phyloP scores from a whole-genome alignment of 2,888 invertebrate genomes.

The Elegia similella region DNA sequence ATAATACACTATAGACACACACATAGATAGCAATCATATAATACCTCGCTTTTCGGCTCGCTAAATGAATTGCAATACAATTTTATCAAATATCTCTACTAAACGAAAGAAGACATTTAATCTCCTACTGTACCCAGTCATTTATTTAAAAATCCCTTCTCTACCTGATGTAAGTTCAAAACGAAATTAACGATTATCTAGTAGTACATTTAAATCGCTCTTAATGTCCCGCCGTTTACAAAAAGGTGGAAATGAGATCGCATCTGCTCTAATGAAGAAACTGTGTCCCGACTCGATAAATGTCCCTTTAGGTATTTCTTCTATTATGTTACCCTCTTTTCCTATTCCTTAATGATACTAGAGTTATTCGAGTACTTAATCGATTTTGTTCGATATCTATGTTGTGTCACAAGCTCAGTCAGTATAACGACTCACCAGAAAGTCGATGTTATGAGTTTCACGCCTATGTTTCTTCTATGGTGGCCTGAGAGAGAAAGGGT shows the following conservation, averaged over 20 bases:
- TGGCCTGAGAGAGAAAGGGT: too few species aligned
- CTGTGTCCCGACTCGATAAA: conserved; percentile 11
- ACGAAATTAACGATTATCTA: conserved; percentile 1
- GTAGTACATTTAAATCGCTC: conserved; percentile 2
- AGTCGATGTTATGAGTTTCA: too few species aligned
- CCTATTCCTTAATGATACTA: not conserved
- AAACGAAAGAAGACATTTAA: not conserved
- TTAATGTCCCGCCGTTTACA: not conserved
- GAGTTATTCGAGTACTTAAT: too few species aligned
- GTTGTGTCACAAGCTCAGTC: too few species aligned
- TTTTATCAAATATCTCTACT: not conserved
- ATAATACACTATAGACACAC: too few species aligned
- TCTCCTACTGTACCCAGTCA: not conserved
- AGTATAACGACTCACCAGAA: too few species aligned
- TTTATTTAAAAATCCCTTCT: not conserved
- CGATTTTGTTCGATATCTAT: too few species aligned
- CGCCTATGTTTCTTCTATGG: too few species aligned
- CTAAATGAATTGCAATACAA: not conserved
- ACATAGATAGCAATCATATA: too few species aligned
- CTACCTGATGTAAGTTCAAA: not conserved
- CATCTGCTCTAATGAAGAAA: conserved; percentile 16
- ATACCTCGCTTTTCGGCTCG: too few species aligned
- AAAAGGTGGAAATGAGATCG: conserved; percentile 7
- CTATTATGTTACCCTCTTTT: not conserved
- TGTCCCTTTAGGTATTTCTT: conserved; percentile 9